phyloP scores from a whole-genome alignment of 2,888 invertebrate genomes.

The Slavum lentiscoides region DNA sequence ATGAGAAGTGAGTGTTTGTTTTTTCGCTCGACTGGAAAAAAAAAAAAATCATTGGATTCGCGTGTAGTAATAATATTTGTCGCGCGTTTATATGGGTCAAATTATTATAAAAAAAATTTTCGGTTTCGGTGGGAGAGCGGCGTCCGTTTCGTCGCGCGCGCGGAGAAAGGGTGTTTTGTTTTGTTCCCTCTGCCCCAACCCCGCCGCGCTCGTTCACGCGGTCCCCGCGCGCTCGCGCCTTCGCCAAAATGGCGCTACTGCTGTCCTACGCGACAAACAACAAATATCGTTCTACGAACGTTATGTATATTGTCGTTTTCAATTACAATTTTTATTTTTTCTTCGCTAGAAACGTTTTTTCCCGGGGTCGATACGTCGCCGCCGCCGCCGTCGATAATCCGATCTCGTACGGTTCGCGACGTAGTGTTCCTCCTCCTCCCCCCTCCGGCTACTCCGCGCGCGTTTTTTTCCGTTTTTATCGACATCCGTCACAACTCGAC shows the following conservation, averaged over 20 bases:
- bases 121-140: not conserved
- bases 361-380: too few relatives aligned
- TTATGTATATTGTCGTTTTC: not conserved
- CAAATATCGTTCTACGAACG: not conserved
- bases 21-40: not conserved
- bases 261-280: not conserved
- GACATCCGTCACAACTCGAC: too few relatives aligned
- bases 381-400: too few relatives aligned
- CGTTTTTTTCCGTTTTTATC: too few relatives aligned
- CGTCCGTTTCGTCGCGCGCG: not conserved
- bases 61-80: too few relatives aligned
- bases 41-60: too few relatives aligned
- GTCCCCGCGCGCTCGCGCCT: not conserved
- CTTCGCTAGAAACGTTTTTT: too few relatives aligned
- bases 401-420: too few relatives aligned
- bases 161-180: constrained; percentile 38
- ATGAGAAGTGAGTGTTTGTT: constrained; percentile 10
- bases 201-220: too few relatives aligned
- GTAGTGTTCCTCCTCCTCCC: too few relatives aligned
- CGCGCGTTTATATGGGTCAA: constrained; percentile 18
- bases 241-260: constrained; percentile 18
- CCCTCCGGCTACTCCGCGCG: too few relatives aligned
- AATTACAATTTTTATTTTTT: not conserved
- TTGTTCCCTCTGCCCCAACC: not conserved
- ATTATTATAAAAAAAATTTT: not conserved